Evolutionary conservation across 2,888 invertebrate species (phyloP).

Genomic region (Cosmopolites sordidus): DNA sequence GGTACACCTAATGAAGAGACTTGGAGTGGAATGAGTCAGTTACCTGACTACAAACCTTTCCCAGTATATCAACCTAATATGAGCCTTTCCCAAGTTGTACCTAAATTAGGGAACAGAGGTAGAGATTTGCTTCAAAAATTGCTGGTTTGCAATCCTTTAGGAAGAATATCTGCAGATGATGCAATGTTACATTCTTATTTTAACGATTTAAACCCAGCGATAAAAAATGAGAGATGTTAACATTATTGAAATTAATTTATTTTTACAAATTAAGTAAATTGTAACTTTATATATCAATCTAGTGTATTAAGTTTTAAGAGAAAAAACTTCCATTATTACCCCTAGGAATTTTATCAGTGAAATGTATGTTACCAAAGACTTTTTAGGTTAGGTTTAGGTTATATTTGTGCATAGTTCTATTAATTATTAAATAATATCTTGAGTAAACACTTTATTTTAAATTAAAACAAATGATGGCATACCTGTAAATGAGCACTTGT

Average conservation of each 20-base stretch:
- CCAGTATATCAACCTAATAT: constrained; percentile 91
- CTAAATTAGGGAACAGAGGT: constrained; percentile 88
- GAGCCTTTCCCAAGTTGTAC: constrained; percentile 88
- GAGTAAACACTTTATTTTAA: too few species aligned
- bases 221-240: constrained; percentile 38
- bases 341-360: too few species aligned
- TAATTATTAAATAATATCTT: too few species aligned
- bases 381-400: too few species aligned
- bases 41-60: constrained; percentile 95
- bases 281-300: too few species aligned
- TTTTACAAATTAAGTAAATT: too few species aligned
- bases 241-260: too few species aligned
- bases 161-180: constrained; percentile 91
- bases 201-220: constrained; percentile 68
- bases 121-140: constrained; percentile 88
- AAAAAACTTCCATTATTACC: too few species aligned
- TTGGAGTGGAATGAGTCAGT: constrained; percentile 89
- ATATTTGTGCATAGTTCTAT: too few species aligned
- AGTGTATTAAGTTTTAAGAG: too few species aligned
- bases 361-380: too few species aligned
- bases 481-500: constrained; percentile 64
- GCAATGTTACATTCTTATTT: constrained; percentile 97
- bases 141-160: constrained; percentile 91
- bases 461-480: not conserved
- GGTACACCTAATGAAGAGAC: constrained; percentile 95